phyloP scores from a whole-genome alignment of 2,888 invertebrate species.

The Morpho deidamia region DNA sequence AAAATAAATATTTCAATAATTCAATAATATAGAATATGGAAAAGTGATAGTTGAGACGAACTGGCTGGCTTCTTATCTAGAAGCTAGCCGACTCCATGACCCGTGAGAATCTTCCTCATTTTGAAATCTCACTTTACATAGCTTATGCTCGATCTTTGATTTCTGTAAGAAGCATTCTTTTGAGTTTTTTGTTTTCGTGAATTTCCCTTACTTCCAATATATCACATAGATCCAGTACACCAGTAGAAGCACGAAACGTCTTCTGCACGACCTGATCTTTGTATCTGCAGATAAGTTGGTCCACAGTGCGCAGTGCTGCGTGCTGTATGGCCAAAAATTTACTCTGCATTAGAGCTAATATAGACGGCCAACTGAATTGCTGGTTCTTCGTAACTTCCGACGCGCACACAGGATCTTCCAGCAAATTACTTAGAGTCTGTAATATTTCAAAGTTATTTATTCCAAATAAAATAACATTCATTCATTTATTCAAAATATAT shows the following conservation, averaged over 20 bases:
- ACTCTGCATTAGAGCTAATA: constrained; percentile 67
- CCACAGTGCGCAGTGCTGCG: constrained; percentile 63
- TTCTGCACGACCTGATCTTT: constrained; percentile 67
- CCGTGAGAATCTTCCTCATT: too few relatives aligned
- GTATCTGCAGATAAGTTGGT: constrained; percentile 64
- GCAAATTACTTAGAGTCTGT: constrained; percentile 66
- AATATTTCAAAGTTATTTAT: not conserved
- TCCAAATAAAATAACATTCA: too few relatives aligned
- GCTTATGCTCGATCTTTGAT: too few relatives aligned
- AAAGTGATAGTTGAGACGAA: too few relatives aligned
- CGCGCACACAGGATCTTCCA: constrained; percentile 69
- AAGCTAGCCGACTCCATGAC: too few relatives aligned
- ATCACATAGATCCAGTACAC: constrained; percentile 66
- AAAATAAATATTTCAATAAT: too few relatives aligned
- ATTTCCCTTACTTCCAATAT: constrained; percentile 63
- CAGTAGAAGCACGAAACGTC: constrained; percentile 67
- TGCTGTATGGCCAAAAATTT: constrained; percentile 71
- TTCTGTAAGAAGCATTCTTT: too few relatives aligned
- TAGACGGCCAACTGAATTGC: constrained; percentile 66
- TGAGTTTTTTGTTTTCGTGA: not conserved
- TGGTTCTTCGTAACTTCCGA: constrained; percentile 65
- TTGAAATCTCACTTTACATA: too few relatives aligned
- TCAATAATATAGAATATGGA: too few relatives aligned
- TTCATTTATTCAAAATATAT: too few relatives aligned
- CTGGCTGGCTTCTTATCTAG: too few relatives aligned